Conservation (phyloP, 2,888 invertebrate species). For the Andrena bicolor region DNA sequence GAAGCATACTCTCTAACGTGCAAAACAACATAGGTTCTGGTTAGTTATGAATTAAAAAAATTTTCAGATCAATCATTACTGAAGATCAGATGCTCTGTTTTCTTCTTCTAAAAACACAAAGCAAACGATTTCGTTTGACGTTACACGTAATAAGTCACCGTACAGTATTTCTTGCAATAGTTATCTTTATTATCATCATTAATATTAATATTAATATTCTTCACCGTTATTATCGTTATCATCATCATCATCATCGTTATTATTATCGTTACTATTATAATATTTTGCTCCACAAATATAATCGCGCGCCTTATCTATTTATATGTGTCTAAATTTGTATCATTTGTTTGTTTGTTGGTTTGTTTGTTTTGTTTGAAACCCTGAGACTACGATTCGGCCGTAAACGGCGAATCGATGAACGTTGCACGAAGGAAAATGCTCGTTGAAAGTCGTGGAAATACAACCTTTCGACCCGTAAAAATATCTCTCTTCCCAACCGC, state of each 20-base stretch:
- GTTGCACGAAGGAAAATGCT: conserved; percentile 47
- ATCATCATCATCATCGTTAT: conserved; percentile 52
- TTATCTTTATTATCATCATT: conserved; percentile 55
- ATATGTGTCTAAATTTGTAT: conserved; percentile 73
- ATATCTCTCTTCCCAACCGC: conserved; percentile 10
- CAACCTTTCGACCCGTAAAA: conserved; percentile 32
- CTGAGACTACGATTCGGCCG: conserved; percentile 81
- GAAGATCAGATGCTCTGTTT: neutral
- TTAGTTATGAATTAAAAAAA: too few relatives aligned
- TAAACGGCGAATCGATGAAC: conserved; percentile 77
- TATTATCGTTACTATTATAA: conserved; percentile 68
- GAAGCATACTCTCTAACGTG: too few relatives aligned
- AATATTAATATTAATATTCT: conserved; percentile 52
- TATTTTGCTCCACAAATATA: conserved; percentile 69
- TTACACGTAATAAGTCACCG: conserved; percentile 38
- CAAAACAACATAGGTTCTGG: too few relatives aligned
- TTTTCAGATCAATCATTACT: too few relatives aligned
- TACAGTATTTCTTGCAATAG: conserved; percentile 37
- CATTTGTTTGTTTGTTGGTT: conserved; percentile 71
- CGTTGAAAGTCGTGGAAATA: conserved; percentile 42
- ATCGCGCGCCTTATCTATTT: conserved; percentile 71
- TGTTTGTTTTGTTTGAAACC: conserved; percentile 77
- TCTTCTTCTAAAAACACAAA: neutral
- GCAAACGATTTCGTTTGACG: conserved; percentile 17
- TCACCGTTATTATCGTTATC: neutral